Conservation (phyloP, 2,113 vertebrate species). For the Corynorhinus townsendii region DNA sequence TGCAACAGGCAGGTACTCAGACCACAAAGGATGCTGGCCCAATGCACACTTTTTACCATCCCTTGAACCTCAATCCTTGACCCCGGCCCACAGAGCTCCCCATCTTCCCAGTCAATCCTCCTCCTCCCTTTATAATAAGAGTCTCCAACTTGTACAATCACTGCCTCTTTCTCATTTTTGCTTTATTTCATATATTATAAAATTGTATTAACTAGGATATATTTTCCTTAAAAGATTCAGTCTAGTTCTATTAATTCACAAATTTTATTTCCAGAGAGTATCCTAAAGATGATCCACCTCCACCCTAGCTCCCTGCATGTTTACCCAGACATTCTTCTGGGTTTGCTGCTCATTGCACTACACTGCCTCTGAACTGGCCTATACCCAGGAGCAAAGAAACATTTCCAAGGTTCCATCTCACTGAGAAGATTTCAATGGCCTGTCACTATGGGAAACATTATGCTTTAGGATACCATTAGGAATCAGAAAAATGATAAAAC, state of each 20-base stretch:
- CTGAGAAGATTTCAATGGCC: not conserved
- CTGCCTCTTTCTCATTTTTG: not conserved
- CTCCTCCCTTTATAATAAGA: too few species aligned
- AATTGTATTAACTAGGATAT: not conserved
- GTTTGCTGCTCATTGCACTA: not conserved
- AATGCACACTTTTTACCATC: accelerated
- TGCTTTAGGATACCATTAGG: not conserved
- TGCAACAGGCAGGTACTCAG: not conserved
- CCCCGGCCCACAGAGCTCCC: not conserved
- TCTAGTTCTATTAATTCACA: not conserved
- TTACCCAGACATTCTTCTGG: not conserved
- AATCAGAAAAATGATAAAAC: not conserved
- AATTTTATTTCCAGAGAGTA: not conserved
- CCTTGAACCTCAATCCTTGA: too few species aligned
- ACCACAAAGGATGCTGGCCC: too few species aligned
- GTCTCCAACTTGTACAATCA: not conserved
- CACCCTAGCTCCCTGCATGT: too few species aligned
- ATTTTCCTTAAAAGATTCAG: not conserved
- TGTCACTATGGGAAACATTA: not conserved
- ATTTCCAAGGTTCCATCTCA: not conserved
- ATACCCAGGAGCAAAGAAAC: not conserved
- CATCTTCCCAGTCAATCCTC: not conserved
- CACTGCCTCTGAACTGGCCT: not conserved
- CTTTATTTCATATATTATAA: not conserved
- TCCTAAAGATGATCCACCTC: not conserved